Percentiles rank a stretch among this genome's conserved stretches.
These are phyloP conservation scores for Conus ventricosus DNA, from an alignment of 1,140 invertebrate species.

Conservation along the genomic window DNA sequence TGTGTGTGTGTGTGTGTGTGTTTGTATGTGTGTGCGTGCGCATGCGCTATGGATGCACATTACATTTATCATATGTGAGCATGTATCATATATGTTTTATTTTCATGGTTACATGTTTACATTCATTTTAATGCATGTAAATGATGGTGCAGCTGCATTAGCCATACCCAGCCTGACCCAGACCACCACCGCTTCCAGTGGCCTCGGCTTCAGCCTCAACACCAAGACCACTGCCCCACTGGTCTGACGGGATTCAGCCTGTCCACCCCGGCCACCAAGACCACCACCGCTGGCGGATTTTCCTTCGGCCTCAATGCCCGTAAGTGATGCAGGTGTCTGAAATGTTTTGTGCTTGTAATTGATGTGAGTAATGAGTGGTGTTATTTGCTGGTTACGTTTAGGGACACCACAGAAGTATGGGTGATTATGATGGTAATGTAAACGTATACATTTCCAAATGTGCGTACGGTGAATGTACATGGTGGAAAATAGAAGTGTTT, in stretches of 20 bases:
- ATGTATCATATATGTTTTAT: too few relatives aligned
- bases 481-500: too few relatives aligned
- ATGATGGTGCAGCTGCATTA: neutral
- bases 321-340: neutral
- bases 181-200: conserved; percentile 1
- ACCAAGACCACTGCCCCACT: conserved; percentile 17
- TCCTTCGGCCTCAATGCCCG: neutral
- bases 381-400: neutral
- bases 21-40: neutral
- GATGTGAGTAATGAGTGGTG: neutral
- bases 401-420: neutral
- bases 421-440: neutral
- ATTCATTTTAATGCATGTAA: neutral
- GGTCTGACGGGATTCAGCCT: neutral
- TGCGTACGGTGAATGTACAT: too few relatives aligned
- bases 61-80: too few relatives aligned
- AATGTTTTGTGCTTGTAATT: too few relatives aligned
- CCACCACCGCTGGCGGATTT: neutral
- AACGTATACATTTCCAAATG: too few relatives aligned
- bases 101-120: neutral
- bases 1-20: neutral
- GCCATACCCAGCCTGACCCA: conserved; percentile 1
- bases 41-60: neutral
- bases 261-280: neutral
- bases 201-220: conserved; percentile 5